Percentiles rank a stretch among this genome's conserved stretches.
phyloP scores from a whole-genome alignment of 2,113 vertebrate genomes.

The Anarrhichthys ocellatus region DNA sequence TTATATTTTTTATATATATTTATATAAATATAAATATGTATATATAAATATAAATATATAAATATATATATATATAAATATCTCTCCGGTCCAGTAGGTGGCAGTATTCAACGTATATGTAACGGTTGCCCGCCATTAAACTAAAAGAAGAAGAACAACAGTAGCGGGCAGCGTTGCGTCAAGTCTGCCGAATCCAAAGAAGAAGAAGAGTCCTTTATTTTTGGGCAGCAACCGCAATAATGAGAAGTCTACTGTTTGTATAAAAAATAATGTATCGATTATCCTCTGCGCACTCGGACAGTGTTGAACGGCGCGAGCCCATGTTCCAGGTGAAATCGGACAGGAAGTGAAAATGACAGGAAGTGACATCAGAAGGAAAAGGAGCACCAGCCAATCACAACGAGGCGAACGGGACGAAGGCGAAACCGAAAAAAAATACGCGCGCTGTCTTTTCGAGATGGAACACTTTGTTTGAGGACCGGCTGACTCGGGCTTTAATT shows the following conservation, averaged over 20 bases:
- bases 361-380: background rate
- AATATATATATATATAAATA: no score
- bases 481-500: no score
- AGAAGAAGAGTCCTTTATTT: background rate
- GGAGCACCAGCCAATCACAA: background rate
- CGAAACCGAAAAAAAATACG: background rate
- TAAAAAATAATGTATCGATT: no score
- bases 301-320: no score
- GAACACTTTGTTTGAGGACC: background rate
- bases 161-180: background rate
- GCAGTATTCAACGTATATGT: background rate
- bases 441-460: background rate
- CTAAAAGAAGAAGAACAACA: background rate
- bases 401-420: background rate
- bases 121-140: background rate
- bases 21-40: no score
- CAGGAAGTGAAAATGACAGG: background rate
- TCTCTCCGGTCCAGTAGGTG: background rate
- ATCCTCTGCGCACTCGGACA: no score
- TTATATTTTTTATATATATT: no score
- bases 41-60: no score
- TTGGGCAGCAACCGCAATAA: no score
- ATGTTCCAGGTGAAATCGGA: background rate
- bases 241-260: no score
- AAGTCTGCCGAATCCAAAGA: background rate